Percentiles rank a stretch among this genome's conserved stretches.
Evolutionary conservation across 2,113 vertebrate genomes (phyloP).

Genomic region (Psilopogon haemacephalus): DNA sequence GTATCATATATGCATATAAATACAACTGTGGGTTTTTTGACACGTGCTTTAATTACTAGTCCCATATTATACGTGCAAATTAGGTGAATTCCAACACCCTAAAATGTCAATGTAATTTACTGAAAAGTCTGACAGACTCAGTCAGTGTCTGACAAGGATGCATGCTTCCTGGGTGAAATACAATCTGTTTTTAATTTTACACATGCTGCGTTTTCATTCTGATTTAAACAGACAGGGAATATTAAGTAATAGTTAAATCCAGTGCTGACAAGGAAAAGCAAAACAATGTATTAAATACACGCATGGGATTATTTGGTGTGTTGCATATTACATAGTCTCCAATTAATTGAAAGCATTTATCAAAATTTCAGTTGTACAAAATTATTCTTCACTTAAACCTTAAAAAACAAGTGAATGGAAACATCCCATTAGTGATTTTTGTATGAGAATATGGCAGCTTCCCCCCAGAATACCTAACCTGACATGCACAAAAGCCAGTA

Average conservation of each 20-base stretch:
- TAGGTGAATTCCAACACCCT: neutral
- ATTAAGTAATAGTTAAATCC: neutral
- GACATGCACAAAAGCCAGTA: neutral
- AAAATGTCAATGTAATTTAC: neutral
- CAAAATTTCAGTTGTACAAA: neutral
- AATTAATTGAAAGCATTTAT: neutral
- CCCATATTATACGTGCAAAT: neutral
- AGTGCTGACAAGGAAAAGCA: neutral
- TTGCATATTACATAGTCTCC: neutral
- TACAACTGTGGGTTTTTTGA: neutral
- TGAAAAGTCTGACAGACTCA: neutral
- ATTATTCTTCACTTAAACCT: neutral
- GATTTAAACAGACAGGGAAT: neutral
- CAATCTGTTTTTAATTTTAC: neutral
- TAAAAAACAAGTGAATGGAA: neutral
- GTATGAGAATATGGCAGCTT: fast-evolving
- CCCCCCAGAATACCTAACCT: neutral
- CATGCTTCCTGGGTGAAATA: neutral
- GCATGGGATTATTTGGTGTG: neutral
- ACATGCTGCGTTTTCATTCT: neutral
- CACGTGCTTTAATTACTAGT: neutral
- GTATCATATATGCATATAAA: neutral
- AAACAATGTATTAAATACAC: neutral
- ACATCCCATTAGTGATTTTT: neutral
- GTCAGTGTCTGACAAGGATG: neutral